Base-by-base conservation (phyloP, 2,797 vertebrate genomes). In the Clarias fuscus region DNA sequence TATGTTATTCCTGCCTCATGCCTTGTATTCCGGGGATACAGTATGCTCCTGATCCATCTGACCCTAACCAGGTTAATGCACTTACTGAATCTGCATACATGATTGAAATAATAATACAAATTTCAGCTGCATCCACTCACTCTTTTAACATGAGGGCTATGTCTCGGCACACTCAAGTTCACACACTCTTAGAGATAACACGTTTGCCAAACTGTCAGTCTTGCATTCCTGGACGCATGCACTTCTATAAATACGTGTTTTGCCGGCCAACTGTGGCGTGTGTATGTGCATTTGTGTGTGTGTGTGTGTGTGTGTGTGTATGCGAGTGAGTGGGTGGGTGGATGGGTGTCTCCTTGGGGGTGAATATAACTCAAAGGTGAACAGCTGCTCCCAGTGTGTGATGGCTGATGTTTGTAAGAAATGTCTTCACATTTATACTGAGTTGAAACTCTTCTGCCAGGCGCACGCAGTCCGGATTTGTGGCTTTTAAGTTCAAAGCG, bases 231-330 rank as follows among this genome's bases (percentile, higher is more conserved):
- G 81, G 7, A 1, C 27, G 33, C 33, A 17, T 76, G 59, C 53
- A 17, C 68, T 53, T 85, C 71, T 83, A 56, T 83, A 83, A 82
- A 78, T 88, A 70, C 65, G 80, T 83, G 37, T 71, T 68, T 83
- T 82, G 43, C 53, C 3, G 17, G 67, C 79, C 75, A 71, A 70
- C 70, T 78, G 61, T 85, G 61, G 17, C 5, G 43, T 68, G 85
- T 64, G n/a, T 58, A 48, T 10, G 8, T 64, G 27, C 43, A 48
- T 48, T 48, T 84, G 14, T 75, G 24, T 53, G 40, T 56, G 72
- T 30, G 73, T 64, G 27, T 84, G 14, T 75, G 24, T 53, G 40
- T 56, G 72, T 30, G 73, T 76, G 48, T 77, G n/a, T 59, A 33
- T 62, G 17, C 30, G 48, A 56, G 48, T 76, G 14, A 27, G 24